Evolutionary conservation across 2,797 vertebrate species (phyloP).

Genomic region (Phaenicophaeus curvirostris): DNA sequence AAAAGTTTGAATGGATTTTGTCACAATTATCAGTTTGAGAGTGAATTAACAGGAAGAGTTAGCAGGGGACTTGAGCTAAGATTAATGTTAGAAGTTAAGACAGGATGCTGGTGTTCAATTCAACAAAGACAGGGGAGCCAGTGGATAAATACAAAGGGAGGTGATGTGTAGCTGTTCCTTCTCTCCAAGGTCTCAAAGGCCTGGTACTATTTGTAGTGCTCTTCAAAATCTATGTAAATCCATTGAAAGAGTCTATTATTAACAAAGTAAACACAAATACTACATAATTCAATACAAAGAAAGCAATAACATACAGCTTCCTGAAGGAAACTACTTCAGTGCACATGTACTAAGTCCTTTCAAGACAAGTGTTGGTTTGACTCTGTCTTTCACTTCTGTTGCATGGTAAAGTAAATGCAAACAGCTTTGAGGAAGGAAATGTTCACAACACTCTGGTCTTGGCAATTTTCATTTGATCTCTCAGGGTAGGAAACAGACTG

Average conservation of each 20-base stretch:
- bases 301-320: neutral
- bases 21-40: neutral
- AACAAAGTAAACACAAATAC: neutral
- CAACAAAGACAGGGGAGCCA: neutral
- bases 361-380: neutral
- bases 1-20: neutral
- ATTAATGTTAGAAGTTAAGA: neutral
- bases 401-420: neutral
- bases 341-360: neutral
- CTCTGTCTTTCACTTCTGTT: neutral
- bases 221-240: neutral
- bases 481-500: neutral
- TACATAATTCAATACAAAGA: neutral
- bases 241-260: neutral
- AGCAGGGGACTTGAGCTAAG: neutral
- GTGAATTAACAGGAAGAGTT: neutral
- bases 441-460: neutral
- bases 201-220: neutral
- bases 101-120: neutral
- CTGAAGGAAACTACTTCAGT: neutral
- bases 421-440: neutral
- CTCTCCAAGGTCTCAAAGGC: neutral
- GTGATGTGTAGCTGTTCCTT: neutral
- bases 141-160: neutral
- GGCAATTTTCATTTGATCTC: slow-evolving; percentile 6